phyloP scores from a whole-genome alignment of 2,113 vertebrate genomes.

The Pelodiscus sinensis region DNA sequence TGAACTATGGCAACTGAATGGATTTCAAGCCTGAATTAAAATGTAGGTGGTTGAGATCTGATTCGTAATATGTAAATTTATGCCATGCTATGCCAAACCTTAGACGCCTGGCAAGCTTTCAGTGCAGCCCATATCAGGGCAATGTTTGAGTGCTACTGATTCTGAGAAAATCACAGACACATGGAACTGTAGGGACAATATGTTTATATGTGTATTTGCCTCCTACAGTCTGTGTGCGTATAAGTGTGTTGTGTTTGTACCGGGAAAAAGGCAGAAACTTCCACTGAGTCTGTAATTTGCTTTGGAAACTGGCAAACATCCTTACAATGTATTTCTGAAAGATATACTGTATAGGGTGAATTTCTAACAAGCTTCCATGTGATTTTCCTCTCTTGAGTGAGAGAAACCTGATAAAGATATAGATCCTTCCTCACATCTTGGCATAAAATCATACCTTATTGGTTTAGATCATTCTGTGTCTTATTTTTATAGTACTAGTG shows the following conservation, averaged over 20 bases:
- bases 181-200: not conserved
- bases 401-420: conserved; percentile 77
- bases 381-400: conserved; percentile 74
- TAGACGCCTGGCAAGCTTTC: not conserved
- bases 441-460: conserved; percentile 77
- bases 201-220: not conserved
- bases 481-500: conserved; percentile 63
- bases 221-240: fast-evolving
- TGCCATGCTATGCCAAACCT: not conserved
- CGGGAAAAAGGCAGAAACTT: not conserved
- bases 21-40: conserved; percentile 11
- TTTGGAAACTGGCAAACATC: conserved; percentile 64
- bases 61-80: not conserved
- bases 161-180: not conserved
- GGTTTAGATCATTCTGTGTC: conserved; percentile 68
- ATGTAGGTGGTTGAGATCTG: not conserved
- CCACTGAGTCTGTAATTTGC: conserved; percentile 52
- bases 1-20: not conserved
- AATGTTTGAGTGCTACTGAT: not conserved
- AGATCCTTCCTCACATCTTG: conserved; percentile 71
- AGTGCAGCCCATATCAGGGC: fast-evolving
- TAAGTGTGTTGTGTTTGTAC: not conserved
- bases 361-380: conserved; percentile 75
- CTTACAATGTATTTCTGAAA: conserved; percentile 72
- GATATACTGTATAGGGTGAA: conserved; percentile 47